Conservation (phyloP, 2,888 invertebrate species). For the Cheiracanthium punctorium region DNA sequence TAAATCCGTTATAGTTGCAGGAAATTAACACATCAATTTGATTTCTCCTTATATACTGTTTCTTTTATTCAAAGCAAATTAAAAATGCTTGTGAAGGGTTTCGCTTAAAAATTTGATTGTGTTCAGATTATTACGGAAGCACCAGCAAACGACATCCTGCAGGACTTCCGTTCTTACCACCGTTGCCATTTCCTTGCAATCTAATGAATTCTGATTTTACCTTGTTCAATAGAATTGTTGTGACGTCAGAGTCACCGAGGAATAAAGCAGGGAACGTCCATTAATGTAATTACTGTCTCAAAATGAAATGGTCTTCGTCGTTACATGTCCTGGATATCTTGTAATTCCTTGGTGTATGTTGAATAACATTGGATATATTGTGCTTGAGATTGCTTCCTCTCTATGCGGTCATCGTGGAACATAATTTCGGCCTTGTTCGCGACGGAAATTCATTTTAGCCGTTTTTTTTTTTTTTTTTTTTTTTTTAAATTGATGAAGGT, state of each 20-base stretch:
- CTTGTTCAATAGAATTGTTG: slow-evolving; percentile 17
- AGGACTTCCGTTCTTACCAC: slow-evolving; percentile 28
- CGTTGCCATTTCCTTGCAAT: slow-evolving; percentile 21
- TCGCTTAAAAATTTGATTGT: slow-evolving; percentile 25
- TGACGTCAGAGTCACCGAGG: slow-evolving; percentile 27
- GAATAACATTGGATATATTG: slow-evolving; percentile 18
- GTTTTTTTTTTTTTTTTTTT: not conserved
- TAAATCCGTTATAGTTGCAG: no score
- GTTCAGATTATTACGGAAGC: slow-evolving; percentile 31
- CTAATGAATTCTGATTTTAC: slow-evolving; percentile 44
- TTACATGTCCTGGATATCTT: slow-evolving; percentile 49
- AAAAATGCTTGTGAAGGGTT: no score
- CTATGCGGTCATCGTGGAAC: not conserved
- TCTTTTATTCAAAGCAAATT: no score
- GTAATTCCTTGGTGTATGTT: slow-evolving; percentile 53
- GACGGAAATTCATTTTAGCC: not conserved
- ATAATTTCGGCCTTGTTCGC: not conserved
- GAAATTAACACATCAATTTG: no score
- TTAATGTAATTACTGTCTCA: slow-evolving; percentile 53
- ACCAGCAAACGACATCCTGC: slow-evolving; percentile 36
- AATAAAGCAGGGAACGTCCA: slow-evolving; percentile 41
- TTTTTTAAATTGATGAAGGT: no score
- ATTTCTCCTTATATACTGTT: no score
- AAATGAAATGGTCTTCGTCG: slow-evolving; percentile 49
- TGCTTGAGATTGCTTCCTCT: not conserved